Base-by-base conservation (phyloP, 2,113 vertebrate species). In the Dipodomys stephensi region DNA sequence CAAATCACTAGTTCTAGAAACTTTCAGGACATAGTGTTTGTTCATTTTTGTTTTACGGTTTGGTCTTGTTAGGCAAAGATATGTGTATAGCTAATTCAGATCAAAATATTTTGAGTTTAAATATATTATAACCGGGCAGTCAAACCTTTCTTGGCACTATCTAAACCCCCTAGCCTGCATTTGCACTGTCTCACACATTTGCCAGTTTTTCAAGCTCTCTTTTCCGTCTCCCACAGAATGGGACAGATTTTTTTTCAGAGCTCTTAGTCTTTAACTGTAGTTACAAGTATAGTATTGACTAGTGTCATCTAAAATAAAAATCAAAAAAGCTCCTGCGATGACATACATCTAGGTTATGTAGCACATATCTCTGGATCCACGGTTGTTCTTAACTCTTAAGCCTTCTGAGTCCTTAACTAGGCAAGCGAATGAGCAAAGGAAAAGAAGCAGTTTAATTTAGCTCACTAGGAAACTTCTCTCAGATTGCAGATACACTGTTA, bases 391-490 rank as follows among this genome's bases (percentile, higher is more conserved):
- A 78, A 78, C 67, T 44, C 12, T 90, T 4, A 6, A 60, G 53
- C 18, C 72, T 91, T 93, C 80, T 60, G 83, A 72, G 62, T 68
- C 32, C 65, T 28, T 27, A 80, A 67, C 0, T 3, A 67, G 64
- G 9, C 65, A 49, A 16, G 7, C 82, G 65, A 94, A 79, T 94
- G 65, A 91, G 73, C 81, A 94, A 86, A 65, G 64, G 57, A 78
- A 94, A 95, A 74, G 77, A 81, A 96, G 87, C 15, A 35, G 27
- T 16, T 6, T 44, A 46, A 89, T 89, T 93, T 23, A 87, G 74
- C n/a, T 68, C 30, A 85, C 35, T 62, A 85, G 89, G 49, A 83
- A 94, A 85, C 13, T 49, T 86, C 72, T 86, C 81, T 92, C n/a
- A 30, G 74, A 49, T 92, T 85, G 64, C 77, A 96, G 92, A 78